These are phyloP conservation scores for Scaptomyza tumidula DNA, from an alignment of 2,888 invertebrate species.

Conservation along the genomic window DNA sequence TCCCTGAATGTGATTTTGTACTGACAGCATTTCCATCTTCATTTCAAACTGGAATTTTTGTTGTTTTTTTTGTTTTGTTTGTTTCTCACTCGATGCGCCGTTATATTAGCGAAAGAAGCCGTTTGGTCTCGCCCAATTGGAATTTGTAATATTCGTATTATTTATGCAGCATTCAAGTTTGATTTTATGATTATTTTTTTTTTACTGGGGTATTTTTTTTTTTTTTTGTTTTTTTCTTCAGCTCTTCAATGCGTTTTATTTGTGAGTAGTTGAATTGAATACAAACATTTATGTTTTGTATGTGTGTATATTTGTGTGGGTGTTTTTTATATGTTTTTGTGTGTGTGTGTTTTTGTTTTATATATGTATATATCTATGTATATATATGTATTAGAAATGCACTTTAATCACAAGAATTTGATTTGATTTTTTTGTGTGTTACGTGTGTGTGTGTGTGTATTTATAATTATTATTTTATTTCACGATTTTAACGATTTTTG, in stretches of 20 bases:
- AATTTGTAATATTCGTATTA: background rate
- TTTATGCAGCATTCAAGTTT: conserved; percentile 34
- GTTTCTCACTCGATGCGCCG: conserved; percentile 34
- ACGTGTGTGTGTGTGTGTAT: conserved; percentile 26
- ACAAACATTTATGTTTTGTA: conserved; percentile 20
- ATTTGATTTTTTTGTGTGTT: conserved; percentile 50
- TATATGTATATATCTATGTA: conserved; percentile 33
- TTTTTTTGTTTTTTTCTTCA: background rate
- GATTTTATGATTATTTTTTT: background rate
- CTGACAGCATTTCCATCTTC: conserved; percentile 92
- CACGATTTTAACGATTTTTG: conserved; percentile 19
- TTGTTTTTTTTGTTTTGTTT: too few relatives aligned
- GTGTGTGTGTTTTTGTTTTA: conserved; percentile 20
- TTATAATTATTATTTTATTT: conserved; percentile 38
- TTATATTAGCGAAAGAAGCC: conserved; percentile 2
- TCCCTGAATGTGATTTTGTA: conserved; percentile 90
- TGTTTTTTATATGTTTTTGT: conserved; percentile 1
- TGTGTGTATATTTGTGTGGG: conserved; percentile 16
- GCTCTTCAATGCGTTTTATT: conserved; percentile 39
- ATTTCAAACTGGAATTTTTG: conserved; percentile 62
- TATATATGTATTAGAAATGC: conserved; percentile 73
- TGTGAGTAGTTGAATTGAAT: conserved; percentile 37
- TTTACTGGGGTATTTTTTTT: background rate
- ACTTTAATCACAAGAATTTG: conserved; percentile 81
- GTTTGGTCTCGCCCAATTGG: conserved; percentile 25